Conservation (phyloP, 2,797 vertebrate genomes). For the Pithecia hirsuta region DNA sequence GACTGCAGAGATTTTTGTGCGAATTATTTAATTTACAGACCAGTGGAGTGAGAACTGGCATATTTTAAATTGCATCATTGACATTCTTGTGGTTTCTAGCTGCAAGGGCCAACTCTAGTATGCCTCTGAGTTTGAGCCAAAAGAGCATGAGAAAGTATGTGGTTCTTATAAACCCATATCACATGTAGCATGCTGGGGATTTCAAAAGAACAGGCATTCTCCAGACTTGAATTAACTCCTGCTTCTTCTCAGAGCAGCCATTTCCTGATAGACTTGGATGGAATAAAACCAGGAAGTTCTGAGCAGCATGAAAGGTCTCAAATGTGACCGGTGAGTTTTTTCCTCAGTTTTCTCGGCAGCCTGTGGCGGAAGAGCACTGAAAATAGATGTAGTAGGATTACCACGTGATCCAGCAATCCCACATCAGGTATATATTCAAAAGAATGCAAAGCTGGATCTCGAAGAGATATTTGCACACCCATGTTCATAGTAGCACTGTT, state of each 20-base stretch:
- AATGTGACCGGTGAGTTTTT: not conserved
- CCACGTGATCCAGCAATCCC: not conserved
- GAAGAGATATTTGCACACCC: not conserved
- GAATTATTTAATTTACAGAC: conserved; percentile 21
- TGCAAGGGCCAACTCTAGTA: not conserved
- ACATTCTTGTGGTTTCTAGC: conserved; percentile 21
- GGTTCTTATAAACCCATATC: not conserved
- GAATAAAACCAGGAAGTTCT: not conserved
- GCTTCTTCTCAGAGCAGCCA: not conserved
- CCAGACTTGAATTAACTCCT: not conserved
- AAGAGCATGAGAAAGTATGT: not conserved
- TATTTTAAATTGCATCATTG: not conserved
- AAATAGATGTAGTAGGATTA: not conserved
- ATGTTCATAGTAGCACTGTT: not conserved
- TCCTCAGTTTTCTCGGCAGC: not conserved
- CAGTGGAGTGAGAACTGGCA: not conserved
- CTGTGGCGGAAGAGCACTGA: not conserved
- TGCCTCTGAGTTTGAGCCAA: not conserved
- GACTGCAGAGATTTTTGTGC: not conserved
- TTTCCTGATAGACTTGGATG: not conserved
- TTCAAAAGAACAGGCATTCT: not conserved
- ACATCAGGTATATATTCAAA: not conserved
- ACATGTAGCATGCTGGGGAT: not conserved
- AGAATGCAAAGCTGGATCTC: not conserved
- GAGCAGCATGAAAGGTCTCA: not conserved